Evolutionary conservation across 2,113 vertebrate species (phyloP), one percentile per base, ranked within the genome.

Genomic region (Xenopus laevis): DNA sequence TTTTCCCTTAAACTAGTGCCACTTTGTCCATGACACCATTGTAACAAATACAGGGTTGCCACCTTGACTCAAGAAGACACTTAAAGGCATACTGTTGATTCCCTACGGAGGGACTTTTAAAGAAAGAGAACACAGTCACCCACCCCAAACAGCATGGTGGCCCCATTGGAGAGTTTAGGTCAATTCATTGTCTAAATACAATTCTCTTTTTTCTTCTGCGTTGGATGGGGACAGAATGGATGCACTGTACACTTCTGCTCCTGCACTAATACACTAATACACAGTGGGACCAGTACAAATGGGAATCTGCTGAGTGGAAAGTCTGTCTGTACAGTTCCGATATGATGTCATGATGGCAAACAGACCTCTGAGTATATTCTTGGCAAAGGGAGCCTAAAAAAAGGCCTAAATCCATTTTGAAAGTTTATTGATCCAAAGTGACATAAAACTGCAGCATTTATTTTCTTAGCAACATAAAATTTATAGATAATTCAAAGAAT

Each of bases 341-440:
- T 46, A 68, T 78, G 82, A 74, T 83, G 84, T 87, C 83, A 74
- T 79, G 30, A 74, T 79, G 66, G 73, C 72, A 78, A 74, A 78
- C 0, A 84, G 58, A 11, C 71, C 15, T 20, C 74, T 44, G 55
- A 72, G 79, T 79, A 74, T 75, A 27, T 74, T 68, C 60, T 61
- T 81, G 79, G 72, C 72, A 68, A 57, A 44, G 72, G 73, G 81
- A 79, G 60, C 45, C 20, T 63, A 15, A 67, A 79, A 79, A 82
- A 78, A 11, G 61, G 33, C 15, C 20, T 65, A 75, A 65, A 40
- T 40, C 77, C 76, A 77, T 79, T 84, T 77, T 53, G 58, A 79
- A 30, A 77, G 69, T 79, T 64, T 79, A 77, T 72, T 79, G 78
- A 81, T 81, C 78, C 64, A 65, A 55, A 57, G 53, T 47, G 71